These are phyloP conservation scores for Cotesia vestalis DNA, from an alignment of 1,140 invertebrate genomes.

Conservation along the genomic window DNA sequence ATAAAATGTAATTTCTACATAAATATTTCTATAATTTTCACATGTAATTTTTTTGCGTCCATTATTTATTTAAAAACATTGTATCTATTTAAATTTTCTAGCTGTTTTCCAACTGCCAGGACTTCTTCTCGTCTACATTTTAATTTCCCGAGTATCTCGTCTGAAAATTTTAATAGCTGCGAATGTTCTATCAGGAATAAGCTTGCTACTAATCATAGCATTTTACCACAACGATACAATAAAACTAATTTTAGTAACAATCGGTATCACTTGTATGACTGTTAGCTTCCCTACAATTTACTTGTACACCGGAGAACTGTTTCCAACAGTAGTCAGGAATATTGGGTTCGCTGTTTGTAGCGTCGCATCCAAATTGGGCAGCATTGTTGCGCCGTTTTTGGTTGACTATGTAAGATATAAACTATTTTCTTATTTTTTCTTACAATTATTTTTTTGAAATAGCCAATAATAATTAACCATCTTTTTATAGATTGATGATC, in stretches of 20 bases:
- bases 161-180: slow-evolving; percentile 60
- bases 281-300: slow-evolving; percentile 71
- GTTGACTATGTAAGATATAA: slow-evolving; percentile 62
- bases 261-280: slow-evolving; percentile 72
- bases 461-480: slow-evolving; percentile 14
- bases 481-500: slow-evolving; percentile 41
- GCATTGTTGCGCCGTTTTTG: slow-evolving; percentile 74
- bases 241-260: slow-evolving; percentile 66
- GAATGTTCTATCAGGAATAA: slow-evolving; percentile 53
- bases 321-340: slow-evolving; percentile 75
- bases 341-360: slow-evolving; percentile 71
- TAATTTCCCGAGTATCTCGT: slow-evolving; percentile 62
- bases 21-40: too few species aligned
- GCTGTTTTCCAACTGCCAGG: slow-evolving; percentile 61
- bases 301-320: slow-evolving; percentile 74
- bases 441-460: not conserved
- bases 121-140: slow-evolving; percentile 53
- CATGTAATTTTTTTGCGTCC: too few species aligned
- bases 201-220: slow-evolving; percentile 53
- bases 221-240: slow-evolving; percentile 36
- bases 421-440: too few species aligned
- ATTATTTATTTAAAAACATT: too few species aligned
- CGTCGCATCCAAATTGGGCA: slow-evolving; percentile 72
- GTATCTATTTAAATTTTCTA: slow-evolving; percentile 39
- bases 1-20: too few species aligned